phyloP scores from a whole-genome alignment of 2,113 vertebrate genomes.

The Galeopterus variegatus region DNA sequence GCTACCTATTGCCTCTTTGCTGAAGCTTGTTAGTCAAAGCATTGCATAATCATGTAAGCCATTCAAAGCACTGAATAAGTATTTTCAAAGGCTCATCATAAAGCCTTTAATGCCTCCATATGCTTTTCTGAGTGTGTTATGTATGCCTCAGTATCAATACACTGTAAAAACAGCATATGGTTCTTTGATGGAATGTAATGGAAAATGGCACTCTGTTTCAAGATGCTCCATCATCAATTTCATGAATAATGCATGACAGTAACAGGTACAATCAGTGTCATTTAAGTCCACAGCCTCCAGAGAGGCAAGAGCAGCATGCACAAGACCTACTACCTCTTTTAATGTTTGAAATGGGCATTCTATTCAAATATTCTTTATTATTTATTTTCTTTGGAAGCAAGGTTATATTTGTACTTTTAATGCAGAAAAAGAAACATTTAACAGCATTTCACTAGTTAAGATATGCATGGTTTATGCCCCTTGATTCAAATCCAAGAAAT shows the following conservation, averaged over 20 bases:
- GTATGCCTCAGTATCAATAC: slow-evolving; percentile 73
- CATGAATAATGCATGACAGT: slow-evolving; percentile 94
- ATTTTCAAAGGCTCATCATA: slow-evolving; percentile 80
- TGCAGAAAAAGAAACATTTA: background rate
- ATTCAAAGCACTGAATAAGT: slow-evolving; percentile 74
- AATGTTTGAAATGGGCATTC: slow-evolving; percentile 65
- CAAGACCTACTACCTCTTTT: slow-evolving; percentile 63
- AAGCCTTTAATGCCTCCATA: slow-evolving; percentile 78
- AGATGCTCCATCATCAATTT: slow-evolving; percentile 88
- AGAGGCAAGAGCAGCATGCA: slow-evolving; percentile 82
- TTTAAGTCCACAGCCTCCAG: slow-evolving; percentile 89
- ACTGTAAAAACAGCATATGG: slow-evolving; percentile 88
- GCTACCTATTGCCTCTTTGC: background rate
- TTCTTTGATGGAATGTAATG: slow-evolving; percentile 92
- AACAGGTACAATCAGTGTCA: slow-evolving; percentile 92
- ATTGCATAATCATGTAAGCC: slow-evolving; percentile 77
- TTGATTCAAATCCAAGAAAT: slow-evolving; percentile 17
- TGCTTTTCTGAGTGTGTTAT: slow-evolving; percentile 72
- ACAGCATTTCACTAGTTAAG: background rate
- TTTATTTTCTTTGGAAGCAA: slow-evolving; percentile 48
- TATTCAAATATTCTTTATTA: slow-evolving; percentile 59
- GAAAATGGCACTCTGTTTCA: slow-evolving; percentile 93
- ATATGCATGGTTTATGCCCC: background rate
- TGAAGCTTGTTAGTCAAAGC: slow-evolving; percentile 73
- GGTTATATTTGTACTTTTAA: background rate